Evolutionary conservation across 2,888 invertebrate species (phyloP).

Genomic region (Hemicrepidius hirtus): DNA sequence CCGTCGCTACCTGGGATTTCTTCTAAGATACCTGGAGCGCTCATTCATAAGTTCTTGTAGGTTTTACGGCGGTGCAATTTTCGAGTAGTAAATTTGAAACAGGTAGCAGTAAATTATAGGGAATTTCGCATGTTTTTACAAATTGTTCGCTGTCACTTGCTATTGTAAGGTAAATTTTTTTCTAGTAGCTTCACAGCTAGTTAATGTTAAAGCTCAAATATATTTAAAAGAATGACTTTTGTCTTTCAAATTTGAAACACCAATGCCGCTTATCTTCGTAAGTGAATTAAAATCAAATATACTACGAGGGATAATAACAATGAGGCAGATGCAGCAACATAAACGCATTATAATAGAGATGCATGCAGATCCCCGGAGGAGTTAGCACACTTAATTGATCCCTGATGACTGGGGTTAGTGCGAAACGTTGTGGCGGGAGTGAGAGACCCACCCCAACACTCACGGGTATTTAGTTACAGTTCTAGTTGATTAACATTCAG

Average conservation of each 20-base stretch:
- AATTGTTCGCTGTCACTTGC: conserved; percentile 21
- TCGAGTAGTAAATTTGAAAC: conserved; percentile 40
- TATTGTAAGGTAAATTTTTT: neutral
- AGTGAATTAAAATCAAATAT: conserved; percentile 54
- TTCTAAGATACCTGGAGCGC: conserved; percentile 28
- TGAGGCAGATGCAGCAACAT: conserved; percentile 56
- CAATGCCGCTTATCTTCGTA: conserved; percentile 39
- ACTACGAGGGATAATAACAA: conserved; percentile 51
- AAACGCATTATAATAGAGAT: conserved; percentile 55
- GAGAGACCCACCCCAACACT: conserved; percentile 59
- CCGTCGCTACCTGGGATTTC: conserved; percentile 51
- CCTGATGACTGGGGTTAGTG: conserved; percentile 69
- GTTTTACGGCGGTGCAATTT: conserved; percentile 47
- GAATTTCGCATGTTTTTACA: conserved; percentile 23
- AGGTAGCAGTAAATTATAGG: conserved; percentile 38
- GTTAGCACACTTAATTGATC: conserved; percentile 67
- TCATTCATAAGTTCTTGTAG: conserved; percentile 38
- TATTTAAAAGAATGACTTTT: neutral
- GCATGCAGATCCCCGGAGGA: conserved; percentile 52
- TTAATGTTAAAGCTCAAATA: neutral
- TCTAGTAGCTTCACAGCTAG: neutral
- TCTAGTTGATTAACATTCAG: conserved; percentile 43
- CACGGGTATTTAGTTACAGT: conserved; percentile 69
- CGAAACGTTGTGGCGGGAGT: conserved; percentile 65
- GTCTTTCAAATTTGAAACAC: conserved; percentile 22